Percentiles rank a stretch among this genome's conserved stretches.
Evolutionary conservation across 2,113 vertebrate genomes (phyloP).

Genomic region (Hipposideros armiger): DNA sequence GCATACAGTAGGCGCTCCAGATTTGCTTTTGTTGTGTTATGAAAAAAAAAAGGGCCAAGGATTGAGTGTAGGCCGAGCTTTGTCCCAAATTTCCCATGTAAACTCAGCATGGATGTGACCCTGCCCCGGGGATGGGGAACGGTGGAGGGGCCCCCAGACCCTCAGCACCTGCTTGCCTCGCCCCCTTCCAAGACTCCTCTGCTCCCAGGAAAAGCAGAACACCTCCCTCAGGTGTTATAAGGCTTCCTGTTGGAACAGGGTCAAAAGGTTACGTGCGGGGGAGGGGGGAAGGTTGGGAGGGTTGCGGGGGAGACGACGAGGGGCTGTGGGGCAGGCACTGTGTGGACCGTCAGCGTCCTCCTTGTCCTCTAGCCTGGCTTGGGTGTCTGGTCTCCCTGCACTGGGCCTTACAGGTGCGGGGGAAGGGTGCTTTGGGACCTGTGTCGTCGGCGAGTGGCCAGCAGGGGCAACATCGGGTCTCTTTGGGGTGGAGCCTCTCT

Average conservation of each 20-base stretch:
- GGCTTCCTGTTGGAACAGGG: not conserved
- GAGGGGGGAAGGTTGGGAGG: too few species aligned
- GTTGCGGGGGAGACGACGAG: too few species aligned
- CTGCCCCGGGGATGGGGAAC: not conserved
- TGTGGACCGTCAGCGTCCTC: not conserved
- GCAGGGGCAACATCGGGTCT: not conserved
- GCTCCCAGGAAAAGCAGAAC: not conserved
- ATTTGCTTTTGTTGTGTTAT: not conserved
- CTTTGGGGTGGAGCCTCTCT: not conserved
- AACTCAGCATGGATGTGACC: not conserved
- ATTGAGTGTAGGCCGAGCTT: rapidly evolving
- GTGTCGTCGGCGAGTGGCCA: not conserved
- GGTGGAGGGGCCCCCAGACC: not conserved
- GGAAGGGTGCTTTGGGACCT: not conserved
- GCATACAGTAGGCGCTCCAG: rapidly evolving
- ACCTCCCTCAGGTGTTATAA: rapidly evolving
- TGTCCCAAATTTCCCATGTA: not conserved
- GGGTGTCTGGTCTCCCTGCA: not conserved
- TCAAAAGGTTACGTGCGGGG: not conserved
- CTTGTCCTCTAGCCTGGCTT: too few species aligned
- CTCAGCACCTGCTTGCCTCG: not conserved
- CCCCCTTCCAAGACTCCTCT: not conserved
- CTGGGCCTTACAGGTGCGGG: not conserved
- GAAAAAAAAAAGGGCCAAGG: not conserved
- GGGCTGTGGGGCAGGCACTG: too few species aligned